Conservation (phyloP, 2,888 invertebrate species). For the Agriopis aurantiaria region DNA sequence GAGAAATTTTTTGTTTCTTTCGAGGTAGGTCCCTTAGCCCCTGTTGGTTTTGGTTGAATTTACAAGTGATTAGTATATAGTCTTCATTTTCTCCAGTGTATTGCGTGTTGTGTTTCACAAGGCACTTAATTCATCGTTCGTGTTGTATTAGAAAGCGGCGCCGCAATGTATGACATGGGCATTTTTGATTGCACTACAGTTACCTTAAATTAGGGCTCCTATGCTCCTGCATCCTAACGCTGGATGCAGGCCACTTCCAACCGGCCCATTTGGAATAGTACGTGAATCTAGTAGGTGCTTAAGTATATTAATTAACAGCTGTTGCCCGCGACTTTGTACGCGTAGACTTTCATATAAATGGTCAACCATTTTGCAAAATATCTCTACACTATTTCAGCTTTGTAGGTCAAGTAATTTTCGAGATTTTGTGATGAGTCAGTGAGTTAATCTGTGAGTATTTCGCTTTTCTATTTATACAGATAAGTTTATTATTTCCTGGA, state of each 20-base stretch:
- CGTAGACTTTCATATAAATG: too few species aligned
- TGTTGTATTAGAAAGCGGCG: not conserved
- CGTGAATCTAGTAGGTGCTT: too few species aligned
- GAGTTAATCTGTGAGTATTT: too few species aligned
- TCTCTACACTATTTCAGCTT: too few species aligned
- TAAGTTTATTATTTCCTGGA: too few species aligned
- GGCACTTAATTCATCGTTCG: not conserved
- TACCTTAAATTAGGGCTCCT: not conserved
- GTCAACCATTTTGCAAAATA: not conserved
- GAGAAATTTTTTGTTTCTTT: not conserved
- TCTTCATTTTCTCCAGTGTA: not conserved
- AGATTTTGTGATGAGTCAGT: too few species aligned
- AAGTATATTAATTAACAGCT: too few species aligned
- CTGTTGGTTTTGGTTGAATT: not conserved
- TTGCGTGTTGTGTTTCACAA: conserved; percentile 14
- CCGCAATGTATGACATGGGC: not conserved
- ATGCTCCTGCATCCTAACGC: not conserved
- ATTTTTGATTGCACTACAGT: not conserved
- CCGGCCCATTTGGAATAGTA: too few species aligned
- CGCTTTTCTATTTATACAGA: too few species aligned
- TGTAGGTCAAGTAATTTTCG: too few species aligned
- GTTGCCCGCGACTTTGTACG: too few species aligned
- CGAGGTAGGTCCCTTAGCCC: not conserved
- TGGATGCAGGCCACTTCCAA: too few species aligned
- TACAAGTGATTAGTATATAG: not conserved